phyloP scores from a whole-genome alignment of 2,888 invertebrate species.

The Tricholauxania praeusta region DNA sequence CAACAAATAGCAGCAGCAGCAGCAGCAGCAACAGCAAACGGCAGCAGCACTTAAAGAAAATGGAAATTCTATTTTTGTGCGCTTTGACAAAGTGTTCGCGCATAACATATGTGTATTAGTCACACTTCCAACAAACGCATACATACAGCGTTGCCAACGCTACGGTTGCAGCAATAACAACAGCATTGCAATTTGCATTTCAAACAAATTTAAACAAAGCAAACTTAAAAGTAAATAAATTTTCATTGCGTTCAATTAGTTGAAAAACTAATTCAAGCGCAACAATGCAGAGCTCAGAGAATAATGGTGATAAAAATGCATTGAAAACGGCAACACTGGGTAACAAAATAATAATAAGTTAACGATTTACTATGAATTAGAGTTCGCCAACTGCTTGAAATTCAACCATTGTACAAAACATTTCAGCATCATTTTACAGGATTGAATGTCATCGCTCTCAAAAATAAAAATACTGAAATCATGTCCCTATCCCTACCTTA shows the following conservation, averaged over 20 bases:
- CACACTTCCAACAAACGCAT: conserved; percentile 13
- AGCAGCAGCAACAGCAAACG: conserved; percentile 19
- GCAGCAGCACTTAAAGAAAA: conserved; percentile 18
- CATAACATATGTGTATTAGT: too few relatives aligned
- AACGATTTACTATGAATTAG: too few relatives aligned
- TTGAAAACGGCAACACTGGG: too few relatives aligned
- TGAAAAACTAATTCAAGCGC: neutral
- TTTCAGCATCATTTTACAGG: too few relatives aligned
- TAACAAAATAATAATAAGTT: too few relatives aligned
- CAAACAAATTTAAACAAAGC: neutral
- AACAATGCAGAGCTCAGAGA: neutral
- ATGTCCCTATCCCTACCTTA: too few relatives aligned
- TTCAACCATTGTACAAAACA: too few relatives aligned
- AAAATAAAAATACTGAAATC: too few relatives aligned
- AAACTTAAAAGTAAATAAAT: conserved; percentile 21
- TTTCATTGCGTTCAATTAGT: conserved; percentile 28
- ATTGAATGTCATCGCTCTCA: too few relatives aligned
- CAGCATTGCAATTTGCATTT: neutral
- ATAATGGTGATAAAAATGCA: too few relatives aligned
- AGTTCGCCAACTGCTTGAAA: too few relatives aligned
- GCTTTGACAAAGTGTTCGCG: neutral
- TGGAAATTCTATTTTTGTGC: conserved; percentile 28
- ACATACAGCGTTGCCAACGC: conserved; percentile 5
- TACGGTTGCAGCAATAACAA: conserved; percentile 2
- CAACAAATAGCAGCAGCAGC: conserved; percentile 39